These are phyloP conservation scores for Corythornis leucogaster DNA, from an alignment of 2,797 vertebrate species.

Conservation along the genomic window DNA sequence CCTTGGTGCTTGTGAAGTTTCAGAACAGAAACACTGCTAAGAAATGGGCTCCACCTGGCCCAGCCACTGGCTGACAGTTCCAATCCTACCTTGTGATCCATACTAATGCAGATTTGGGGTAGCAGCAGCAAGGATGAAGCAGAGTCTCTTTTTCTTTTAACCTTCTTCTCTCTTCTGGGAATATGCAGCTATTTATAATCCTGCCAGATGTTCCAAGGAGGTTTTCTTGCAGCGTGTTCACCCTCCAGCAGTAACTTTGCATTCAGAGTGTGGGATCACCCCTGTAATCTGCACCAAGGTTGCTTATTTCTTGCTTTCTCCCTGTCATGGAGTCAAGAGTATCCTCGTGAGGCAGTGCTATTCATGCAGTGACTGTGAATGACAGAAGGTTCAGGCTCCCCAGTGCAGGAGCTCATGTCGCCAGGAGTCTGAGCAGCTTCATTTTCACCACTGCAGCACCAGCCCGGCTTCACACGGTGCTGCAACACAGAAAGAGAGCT, in stretches of 20 bases:
- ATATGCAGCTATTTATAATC: not conserved
- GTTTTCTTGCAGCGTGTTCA: not conserved
- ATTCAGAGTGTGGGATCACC: not conserved
- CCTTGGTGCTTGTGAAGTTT: not conserved
- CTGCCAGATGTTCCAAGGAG: conserved; percentile 10
- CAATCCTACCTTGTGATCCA: not conserved
- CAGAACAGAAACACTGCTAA: not conserved
- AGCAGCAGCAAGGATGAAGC: not conserved
- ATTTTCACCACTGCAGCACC: not conserved
- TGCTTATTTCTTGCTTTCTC: not conserved
- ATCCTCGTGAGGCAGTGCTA: not conserved
- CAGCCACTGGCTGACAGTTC: not conserved
- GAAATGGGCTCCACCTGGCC: not conserved
- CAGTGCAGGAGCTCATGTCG: not conserved
- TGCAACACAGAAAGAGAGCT: not conserved
- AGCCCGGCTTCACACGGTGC: not conserved
- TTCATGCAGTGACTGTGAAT: not conserved
- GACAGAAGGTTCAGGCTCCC: not conserved
- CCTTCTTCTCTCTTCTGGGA: not conserved
- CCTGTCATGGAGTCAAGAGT: not conserved
- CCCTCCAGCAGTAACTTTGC: not conserved
- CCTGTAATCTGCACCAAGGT: not conserved
- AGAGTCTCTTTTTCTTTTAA: not conserved
- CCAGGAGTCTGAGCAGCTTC: not conserved
- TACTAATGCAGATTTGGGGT: not conserved